Base-by-base conservation (phyloP, 1,140 invertebrate genomes). In the Pogonomyrmex californicus region DNA sequence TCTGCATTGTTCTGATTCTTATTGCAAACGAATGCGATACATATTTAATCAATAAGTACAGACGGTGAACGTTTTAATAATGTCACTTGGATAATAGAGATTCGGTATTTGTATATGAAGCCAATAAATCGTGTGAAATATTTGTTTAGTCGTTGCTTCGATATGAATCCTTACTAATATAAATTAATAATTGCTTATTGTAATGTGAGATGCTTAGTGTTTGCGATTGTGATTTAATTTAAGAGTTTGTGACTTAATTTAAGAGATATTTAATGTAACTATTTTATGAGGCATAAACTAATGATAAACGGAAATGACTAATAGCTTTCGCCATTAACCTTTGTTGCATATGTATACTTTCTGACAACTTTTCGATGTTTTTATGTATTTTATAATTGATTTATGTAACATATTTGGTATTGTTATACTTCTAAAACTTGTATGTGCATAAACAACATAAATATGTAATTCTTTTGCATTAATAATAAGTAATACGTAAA, bases 11-110 rank as follows among this genome's bases (percentile, higher is more conserved):
- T 63, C 4, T 38, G 63, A 44, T 66, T 66, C 7, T 14, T 65
- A 38, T 38, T 65, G 9, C 17, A 41, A 66, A 62, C 9, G 30
- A 60, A 23, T 44, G 41, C 38, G 63, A 65, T 44, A 17, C 23
- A 23, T 23, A 23, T 23, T 66, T 66, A 41, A 66, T 66, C 44
- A 10, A 66, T 66, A 66, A 66, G 63, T 23, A 41, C 38, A 66
- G 38, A 38, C n/a, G 38, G 38, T 12, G 41, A 1, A 3, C 23
- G 23, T 23, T 23, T 66, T 44, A 66, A 44, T 65, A 66, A 9
- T 23, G 10, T 12, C 63, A 65, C 36, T 38, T 38, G 6, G 14
- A 9, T 44, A 38, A 4, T 41, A 66, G 23, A 12, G 1, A 66
- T 41, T 44, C 36, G 9, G 38, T 2, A 1, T 44, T 66, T 65